Conservation (phyloP, 2,113 vertebrate genomes). For the Sapayoa aenigma region DNA sequence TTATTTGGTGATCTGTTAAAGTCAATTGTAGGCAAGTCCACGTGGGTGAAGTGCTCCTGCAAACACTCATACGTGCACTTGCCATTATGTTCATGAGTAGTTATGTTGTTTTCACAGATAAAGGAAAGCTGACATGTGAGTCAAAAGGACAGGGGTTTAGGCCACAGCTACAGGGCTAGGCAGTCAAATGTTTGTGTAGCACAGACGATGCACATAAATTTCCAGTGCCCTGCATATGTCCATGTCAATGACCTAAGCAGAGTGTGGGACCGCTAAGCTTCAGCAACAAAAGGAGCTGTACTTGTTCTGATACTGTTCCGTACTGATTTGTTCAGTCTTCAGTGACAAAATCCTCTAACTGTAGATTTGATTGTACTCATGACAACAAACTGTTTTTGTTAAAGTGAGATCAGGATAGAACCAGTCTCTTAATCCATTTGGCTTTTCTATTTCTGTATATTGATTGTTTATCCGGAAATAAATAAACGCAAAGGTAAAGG, state of each 20-base stretch:
- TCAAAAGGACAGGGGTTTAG: not conserved
- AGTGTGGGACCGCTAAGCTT: not conserved
- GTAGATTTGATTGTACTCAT: conserved; percentile 5
- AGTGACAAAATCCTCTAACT: conserved; percentile 17
- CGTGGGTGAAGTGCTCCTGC: not conserved
- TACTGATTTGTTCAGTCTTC: not conserved
- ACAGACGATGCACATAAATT: not conserved
- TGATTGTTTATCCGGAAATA: conserved; percentile 59
- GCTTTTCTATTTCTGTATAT: conserved; percentile 50
- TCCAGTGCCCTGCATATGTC: not conserved
- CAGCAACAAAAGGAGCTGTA: not conserved
- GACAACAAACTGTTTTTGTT: conserved; percentile 4
- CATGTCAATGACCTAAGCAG: not conserved
- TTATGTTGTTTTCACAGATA: not conserved
- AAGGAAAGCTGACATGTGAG: not conserved
- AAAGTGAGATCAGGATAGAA: not conserved
- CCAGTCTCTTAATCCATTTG: conserved; percentile 36
- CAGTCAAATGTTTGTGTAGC: conserved; percentile 7
- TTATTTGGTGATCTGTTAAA: not conserved
- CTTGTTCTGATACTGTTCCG: not conserved
- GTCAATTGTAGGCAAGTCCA: not conserved
- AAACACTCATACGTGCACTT: not conserved
- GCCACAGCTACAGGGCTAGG: not conserved
- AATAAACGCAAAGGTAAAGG: conserved; percentile 60
- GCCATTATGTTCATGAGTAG: not conserved